Conservation (phyloP, 2,113 vertebrate genomes). For the Nothoprocta pentlandii region DNA sequence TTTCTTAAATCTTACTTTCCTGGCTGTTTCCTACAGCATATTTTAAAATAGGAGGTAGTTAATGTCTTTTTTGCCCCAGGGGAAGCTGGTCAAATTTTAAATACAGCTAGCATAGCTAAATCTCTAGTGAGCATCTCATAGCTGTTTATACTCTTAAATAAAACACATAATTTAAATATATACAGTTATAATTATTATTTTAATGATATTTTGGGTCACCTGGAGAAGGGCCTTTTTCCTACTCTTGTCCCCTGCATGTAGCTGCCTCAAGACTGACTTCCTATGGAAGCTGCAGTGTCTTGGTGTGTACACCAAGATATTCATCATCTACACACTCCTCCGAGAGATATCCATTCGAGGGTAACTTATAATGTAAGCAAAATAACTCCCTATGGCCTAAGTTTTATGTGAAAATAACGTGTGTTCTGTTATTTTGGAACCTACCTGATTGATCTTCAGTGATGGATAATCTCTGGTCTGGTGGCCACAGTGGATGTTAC, state of each 20-base stretch:
- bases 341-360: neutral
- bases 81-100: neutral
- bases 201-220: neutral
- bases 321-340: neutral
- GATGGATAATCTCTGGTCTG: neutral
- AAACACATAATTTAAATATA: no score
- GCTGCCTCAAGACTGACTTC: neutral
- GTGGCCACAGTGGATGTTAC: neutral
- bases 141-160: neutral
- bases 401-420: constrained; percentile 28
- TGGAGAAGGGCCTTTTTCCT: neutral
- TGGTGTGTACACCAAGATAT: neutral
- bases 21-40: neutral
- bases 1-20: neutral
- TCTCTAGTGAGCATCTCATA: neutral
- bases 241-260: neutral
- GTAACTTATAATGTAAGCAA: neutral
- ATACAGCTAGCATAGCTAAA: neutral
- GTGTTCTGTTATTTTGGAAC: neutral
- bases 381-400: neutral
- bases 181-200: neutral
- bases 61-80: rapidly evolving
- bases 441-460: neutral
- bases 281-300: neutral
- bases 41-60: neutral